phyloP scores from a whole-genome alignment of 2,113 vertebrate species.

The Coptodon rendalli region DNA sequence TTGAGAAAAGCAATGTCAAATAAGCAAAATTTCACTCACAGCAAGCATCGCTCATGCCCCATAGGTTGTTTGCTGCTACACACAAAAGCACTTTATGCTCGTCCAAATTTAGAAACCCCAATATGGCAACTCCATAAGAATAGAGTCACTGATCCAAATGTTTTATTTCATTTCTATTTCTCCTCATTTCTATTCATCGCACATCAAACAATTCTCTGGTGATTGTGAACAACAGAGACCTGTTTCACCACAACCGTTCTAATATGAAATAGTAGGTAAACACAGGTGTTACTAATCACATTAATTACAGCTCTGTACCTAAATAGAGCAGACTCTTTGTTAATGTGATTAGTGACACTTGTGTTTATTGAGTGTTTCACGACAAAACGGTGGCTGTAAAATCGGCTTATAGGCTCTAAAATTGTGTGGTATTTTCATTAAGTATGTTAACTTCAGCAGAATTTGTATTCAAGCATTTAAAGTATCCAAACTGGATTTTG shows the following conservation, averaged over 20 bases:
- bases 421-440: not conserved
- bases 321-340: not conserved
- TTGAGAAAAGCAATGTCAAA: not conserved
- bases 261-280: not conserved
- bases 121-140: not conserved
- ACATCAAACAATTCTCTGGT: not conserved
- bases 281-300: not conserved
- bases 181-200: not conserved
- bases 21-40: fast-evolving
- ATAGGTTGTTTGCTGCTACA: not conserved
- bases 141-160: not conserved
- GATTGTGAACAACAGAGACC: not conserved
- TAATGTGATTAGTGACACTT: not conserved
- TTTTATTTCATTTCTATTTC: not conserved
- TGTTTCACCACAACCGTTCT: not conserved
- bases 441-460: not conserved
- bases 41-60: not conserved
- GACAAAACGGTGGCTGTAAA: not conserved
- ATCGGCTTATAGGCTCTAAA: not conserved
- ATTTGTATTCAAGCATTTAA: not conserved
- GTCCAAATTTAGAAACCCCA: not conserved
- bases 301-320: not conserved
- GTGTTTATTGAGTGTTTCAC: not conserved
- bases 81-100: not conserved
- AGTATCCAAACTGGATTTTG: not conserved